Conservation (phyloP, 1,140 invertebrate species). For the Battus philenor region DNA sequence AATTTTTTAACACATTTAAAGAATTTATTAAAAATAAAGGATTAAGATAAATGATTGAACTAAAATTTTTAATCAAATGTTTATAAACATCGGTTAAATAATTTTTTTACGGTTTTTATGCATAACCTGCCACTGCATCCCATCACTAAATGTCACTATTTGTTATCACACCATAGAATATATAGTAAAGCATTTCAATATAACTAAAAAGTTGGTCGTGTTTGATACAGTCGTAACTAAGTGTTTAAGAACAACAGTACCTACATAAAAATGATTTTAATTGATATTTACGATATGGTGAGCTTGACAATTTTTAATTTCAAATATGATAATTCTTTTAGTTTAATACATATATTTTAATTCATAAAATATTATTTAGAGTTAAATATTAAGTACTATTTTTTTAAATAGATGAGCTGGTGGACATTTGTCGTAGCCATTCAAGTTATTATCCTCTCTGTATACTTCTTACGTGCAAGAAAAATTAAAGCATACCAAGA, state of each 20-base stretch:
- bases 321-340: background rate
- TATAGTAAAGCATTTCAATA: too few relatives aligned
- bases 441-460: slow-evolving; percentile 52
- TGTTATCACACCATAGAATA: too few relatives aligned
- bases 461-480: slow-evolving; percentile 51
- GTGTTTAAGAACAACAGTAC: background rate
- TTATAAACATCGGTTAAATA: too few relatives aligned
- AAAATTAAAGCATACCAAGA: slow-evolving; percentile 39
- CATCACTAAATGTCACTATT: too few relatives aligned
- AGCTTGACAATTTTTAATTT: slow-evolving; percentile 19
- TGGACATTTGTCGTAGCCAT: slow-evolving; percentile 61
- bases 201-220: too few relatives aligned
- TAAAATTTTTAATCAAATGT: too few relatives aligned
- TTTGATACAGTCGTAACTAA: slow-evolving; percentile 8
- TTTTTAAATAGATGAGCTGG: slow-evolving; percentile 56
- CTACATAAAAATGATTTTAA: slow-evolving; percentile 48
- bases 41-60: too few relatives aligned
- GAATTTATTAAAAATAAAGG: too few relatives aligned
- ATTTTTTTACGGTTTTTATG: too few relatives aligned
- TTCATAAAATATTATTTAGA: background rate
- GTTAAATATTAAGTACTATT: slow-evolving; percentile 2
- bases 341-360: background rate
- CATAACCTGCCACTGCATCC: too few relatives aligned
- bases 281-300: slow-evolving; percentile 60
- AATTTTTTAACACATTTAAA: too few relatives aligned